Evolutionary conservation across 2,113 vertebrate genomes (phyloP), one percentile per base, ranked within the genome.

Genomic region (Ameiurus melas): DNA sequence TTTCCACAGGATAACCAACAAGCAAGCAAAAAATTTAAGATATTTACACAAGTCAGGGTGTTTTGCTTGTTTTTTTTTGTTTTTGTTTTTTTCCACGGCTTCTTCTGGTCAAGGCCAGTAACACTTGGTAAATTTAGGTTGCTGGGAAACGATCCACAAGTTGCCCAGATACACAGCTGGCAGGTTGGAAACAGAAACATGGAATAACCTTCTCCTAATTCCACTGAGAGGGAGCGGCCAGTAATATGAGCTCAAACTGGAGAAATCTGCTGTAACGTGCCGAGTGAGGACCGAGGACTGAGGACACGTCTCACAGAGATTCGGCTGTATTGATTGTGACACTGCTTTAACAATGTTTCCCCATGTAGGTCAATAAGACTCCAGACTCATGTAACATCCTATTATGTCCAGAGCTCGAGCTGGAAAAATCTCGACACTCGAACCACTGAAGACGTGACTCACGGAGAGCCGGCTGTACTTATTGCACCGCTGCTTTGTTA

Each of bases 401-500:
- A n/a, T 68, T 85, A 83, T 58, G 68, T 57, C 51, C 43, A 14
- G n/a, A 84, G 12, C 2, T 25, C 5, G 25, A 73, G 71, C 70
- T 57, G 47, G 51, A 71, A 66, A 84, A 70, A 79, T 78, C 83
- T 86, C 39, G 10, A 43, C 73, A 77, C 39, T 75, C 17, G 17
- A 25, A 47, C 75, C 43, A 16, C 43, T n/a, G 39, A 71, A 33
- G 36, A 77, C 43, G 27, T 51, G 86, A 88, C 57, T 88, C 86
- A 75, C 90, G 89, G 92, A 89, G 89, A 80, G 36, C 85, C 85
- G 73, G 55, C 73, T 36, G 77, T 94, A 93, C 94, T 90, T 93
- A 94, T 94, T 91, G 39, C 73, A 83, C 87, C 86, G 85, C 90
- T 91, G 91, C 90, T 91, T 92, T 91, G 90, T 90, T 92, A 85